Conservation (phyloP, 2,888 invertebrate species). For the Abrostola triplasia region DNA sequence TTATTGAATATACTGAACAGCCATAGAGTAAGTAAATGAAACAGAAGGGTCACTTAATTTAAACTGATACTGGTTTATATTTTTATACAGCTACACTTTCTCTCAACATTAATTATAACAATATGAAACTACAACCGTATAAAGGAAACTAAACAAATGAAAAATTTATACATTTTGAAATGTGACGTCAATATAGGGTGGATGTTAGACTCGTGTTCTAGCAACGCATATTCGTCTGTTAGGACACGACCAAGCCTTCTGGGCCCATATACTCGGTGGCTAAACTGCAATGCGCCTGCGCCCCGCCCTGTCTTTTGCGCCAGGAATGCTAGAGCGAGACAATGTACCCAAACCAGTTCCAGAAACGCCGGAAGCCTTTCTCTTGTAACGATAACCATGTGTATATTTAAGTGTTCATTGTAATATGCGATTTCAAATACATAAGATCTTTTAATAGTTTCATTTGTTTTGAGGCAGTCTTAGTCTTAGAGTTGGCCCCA, state of each 20-base stretch:
- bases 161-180: too few relatives aligned
- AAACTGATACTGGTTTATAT: background rate
- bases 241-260: constrained; percentile 19
- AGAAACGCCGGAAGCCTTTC: constrained; percentile 80
- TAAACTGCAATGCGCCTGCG: constrained; percentile 61
- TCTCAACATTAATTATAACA: background rate
- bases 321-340: constrained; percentile 64
- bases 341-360: constrained; percentile 68
- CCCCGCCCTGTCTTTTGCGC: constrained; percentile 64
- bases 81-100: background rate
- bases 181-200: too few relatives aligned
- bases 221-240: too few relatives aligned
- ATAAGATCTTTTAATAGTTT: background rate
- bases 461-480: background rate
- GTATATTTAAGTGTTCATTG: constrained; percentile 45
- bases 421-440: constrained; percentile 33
- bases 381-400: constrained; percentile 62
- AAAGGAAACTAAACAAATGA: too few relatives aligned
- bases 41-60: constrained; percentile 16
- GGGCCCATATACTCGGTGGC: background rate
- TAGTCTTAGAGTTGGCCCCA: too few relatives aligned
- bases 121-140: too few relatives aligned
- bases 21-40: background rate
- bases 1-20: constrained; percentile 62
- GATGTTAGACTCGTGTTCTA: too few relatives aligned